phyloP scores from a whole-genome alignment of 2,113 vertebrate genomes.

The Phalacrocorax aristotelis region DNA sequence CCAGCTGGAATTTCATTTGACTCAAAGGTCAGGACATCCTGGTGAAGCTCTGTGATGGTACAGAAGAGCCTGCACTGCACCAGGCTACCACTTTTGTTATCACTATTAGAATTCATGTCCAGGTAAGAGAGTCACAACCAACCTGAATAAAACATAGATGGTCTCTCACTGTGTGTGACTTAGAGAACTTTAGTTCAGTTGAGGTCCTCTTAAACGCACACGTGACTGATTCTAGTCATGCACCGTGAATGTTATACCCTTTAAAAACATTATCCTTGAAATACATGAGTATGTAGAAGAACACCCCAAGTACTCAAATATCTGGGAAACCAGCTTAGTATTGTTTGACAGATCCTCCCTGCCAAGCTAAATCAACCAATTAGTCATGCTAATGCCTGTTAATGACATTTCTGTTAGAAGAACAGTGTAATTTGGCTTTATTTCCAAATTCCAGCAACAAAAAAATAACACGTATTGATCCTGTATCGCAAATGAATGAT shows the following conservation, averaged over 20 bases:
- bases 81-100: neutral
- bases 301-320: neutral
- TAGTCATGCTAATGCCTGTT: neutral
- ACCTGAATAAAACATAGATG: neutral
- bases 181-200: neutral
- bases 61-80: neutral
- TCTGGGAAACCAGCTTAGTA: neutral
- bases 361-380: neutral
- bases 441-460: conserved; percentile 30
- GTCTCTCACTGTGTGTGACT: neutral
- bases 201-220: neutral
- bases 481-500: neutral
- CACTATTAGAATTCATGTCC: neutral
- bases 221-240: neutral
- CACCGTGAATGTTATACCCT: neutral
- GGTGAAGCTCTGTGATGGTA: neutral
- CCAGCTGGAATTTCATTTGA: neutral
- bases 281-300: neutral
- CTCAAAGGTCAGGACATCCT: neutral
- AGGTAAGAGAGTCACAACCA: neutral
- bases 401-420: neutral
- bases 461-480: conserved; percentile 7
- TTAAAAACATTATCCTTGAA: neutral
- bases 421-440: conserved; percentile 6
- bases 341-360: neutral